These are phyloP conservation scores for Stramonita haemastoma DNA, from an alignment of 2,888 invertebrate genomes.

Conservation along the genomic window DNA sequence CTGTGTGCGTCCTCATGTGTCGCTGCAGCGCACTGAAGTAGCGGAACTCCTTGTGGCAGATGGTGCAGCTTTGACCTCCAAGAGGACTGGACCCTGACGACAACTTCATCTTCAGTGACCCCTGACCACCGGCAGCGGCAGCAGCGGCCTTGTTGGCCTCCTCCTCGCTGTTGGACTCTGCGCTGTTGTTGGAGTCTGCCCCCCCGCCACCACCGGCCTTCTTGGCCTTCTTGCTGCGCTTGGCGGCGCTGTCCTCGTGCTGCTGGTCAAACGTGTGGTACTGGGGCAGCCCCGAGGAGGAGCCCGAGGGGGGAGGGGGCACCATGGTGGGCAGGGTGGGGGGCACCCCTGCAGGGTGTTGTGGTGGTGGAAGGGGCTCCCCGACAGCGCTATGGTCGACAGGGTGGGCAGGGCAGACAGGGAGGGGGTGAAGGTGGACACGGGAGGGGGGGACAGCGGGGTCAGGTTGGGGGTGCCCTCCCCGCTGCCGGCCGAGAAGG, in stretches of 20 bases:
- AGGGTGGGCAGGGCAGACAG: not conserved
- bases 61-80: constrained; percentile 14
- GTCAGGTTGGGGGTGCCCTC: not conserved
- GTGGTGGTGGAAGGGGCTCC: constrained; percentile 30
- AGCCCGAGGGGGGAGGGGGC: constrained; percentile 24
- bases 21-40: constrained; percentile 42
- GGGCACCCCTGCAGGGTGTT: constrained; percentile 19
- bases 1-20: constrained; percentile 39
- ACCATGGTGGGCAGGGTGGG: constrained; percentile 43
- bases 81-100: not conserved
- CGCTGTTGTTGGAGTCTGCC: not conserved
- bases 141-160: not conserved
- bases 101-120: not conserved
- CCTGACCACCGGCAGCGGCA: not conserved
- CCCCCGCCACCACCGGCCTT: not conserved
- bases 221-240: not conserved
- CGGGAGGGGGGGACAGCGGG: constrained; percentile 24
- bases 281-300: constrained; percentile 33
- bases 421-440: constrained; percentile 24
- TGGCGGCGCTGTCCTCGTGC: not conserved
- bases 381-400: constrained; percentile 32
- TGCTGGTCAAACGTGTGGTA: constrained; percentile 31
- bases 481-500: not conserved
- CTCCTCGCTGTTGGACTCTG: constrained; percentile 15
- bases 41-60: constrained; percentile 41